Evolutionary conservation across 2,888 invertebrate genomes (phyloP).

Genomic region (Unio delphinus): DNA sequence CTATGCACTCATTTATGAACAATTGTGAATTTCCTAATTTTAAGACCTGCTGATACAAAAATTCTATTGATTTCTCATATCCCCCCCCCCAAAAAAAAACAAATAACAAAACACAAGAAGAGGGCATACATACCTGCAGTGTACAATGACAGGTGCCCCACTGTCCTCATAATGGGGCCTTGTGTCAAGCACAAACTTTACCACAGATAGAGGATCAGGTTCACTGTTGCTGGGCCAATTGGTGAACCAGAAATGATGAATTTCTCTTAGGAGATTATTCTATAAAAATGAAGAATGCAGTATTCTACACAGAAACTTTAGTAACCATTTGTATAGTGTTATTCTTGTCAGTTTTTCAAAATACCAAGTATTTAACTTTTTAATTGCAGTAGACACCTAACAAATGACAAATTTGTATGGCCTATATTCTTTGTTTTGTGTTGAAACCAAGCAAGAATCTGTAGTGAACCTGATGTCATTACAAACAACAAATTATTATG

Average conservation of each 20-base stretch:
- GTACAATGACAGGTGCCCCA: slow-evolving; percentile 67
- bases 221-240: slow-evolving; percentile 91
- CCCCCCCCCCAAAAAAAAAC: too few species aligned
- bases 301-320: not conserved
- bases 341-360: too few species aligned
- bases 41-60: not conserved
- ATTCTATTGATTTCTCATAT: not conserved
- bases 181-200: slow-evolving; percentile 90
- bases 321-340: too few species aligned
- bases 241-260: slow-evolving; percentile 93
- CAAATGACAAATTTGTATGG: too few species aligned
- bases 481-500: too few species aligned
- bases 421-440: too few species aligned
- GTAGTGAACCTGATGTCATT: too few species aligned
- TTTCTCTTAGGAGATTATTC: slow-evolving; percentile 87
- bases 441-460: too few species aligned
- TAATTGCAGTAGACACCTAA: too few species aligned
- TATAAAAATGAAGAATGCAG: slow-evolving; percentile 62
- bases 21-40: not conserved
- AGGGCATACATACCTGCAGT: slow-evolving; percentile 68
- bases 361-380: too few species aligned
- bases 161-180: slow-evolving; percentile 73
- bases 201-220: slow-evolving; percentile 87
- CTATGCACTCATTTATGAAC: too few species aligned
- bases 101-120: not conserved